Conservation (phyloP, 1,140 invertebrate genomes). For the Meloidogyne floridensis region DNA sequence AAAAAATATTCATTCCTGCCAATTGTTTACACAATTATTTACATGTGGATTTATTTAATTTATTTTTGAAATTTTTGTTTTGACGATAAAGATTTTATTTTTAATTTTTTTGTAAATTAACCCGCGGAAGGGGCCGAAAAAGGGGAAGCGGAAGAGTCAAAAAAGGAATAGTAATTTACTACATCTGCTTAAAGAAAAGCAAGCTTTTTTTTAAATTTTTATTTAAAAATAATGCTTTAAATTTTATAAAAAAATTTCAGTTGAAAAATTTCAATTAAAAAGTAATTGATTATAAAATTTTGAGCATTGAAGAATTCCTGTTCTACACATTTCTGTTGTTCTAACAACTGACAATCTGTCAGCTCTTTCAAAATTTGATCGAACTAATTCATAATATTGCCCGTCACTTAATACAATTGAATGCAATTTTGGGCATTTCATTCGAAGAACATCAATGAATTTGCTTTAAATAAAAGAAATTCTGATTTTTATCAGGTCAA, state of each 20-base stretch:
- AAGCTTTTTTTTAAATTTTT: no score
- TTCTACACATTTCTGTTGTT: constrained; percentile 65
- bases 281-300: constrained; percentile 60
- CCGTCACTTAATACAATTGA: constrained; percentile 81
- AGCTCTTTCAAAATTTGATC: constrained; percentile 97
- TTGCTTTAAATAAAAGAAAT: constrained; percentile 71
- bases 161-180: no score
- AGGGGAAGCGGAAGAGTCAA: no score
- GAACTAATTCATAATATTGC: constrained; percentile 97
- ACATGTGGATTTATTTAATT: no score
- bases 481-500: constrained; percentile 5
- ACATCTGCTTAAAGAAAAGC: no score
- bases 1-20: no score
- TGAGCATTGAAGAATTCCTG: constrained; percentile 63
- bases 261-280: constrained; percentile 47
- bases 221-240: not conserved
- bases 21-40: no score
- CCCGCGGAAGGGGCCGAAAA: no score
- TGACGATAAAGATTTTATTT: no score
- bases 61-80: no score
- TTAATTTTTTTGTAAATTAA: no score
- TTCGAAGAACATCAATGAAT: constrained; percentile 67
- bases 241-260: not conserved
- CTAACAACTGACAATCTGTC: constrained; percentile 89
- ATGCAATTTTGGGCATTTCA: constrained; percentile 69